phyloP scores from a whole-genome alignment of 1,140 invertebrate genomes.

The Metaphire vulgaris region DNA sequence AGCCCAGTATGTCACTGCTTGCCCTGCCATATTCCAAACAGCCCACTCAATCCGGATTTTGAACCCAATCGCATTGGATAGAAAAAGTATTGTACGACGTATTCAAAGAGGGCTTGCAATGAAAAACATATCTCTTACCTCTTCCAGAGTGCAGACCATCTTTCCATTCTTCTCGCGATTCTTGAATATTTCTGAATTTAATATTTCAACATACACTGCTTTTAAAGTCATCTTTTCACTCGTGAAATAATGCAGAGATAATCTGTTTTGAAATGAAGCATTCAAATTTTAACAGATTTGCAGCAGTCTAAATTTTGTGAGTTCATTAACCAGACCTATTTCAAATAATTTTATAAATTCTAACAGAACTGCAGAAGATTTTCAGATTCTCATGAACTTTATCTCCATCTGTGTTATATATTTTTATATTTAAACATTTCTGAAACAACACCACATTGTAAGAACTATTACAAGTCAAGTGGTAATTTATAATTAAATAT shows the following conservation, averaged over 20 bases:
- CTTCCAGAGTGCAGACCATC: constrained; percentile 14
- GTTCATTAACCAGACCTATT: constrained; percentile 1
- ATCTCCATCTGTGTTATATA: too few relatives aligned
- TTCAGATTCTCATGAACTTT: too few relatives aligned
- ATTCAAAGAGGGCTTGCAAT: too few relatives aligned
- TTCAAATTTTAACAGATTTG: neutral
- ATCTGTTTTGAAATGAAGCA: neutral
- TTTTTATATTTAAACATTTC: neutral
- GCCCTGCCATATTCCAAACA: too few relatives aligned
- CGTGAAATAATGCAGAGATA: neutral
- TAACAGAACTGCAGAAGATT: too few relatives aligned
- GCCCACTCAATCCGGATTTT: too few relatives aligned
- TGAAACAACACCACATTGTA: neutral
- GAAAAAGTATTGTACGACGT: too few relatives aligned
- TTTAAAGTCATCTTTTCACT: neutral
- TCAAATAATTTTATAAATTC: neutral
- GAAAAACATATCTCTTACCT: constrained; percentile 7
- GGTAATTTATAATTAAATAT: neutral
- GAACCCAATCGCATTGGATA: too few relatives aligned
- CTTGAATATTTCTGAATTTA: constrained; percentile 10
- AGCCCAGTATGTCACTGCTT: too few relatives aligned
- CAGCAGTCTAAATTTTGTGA: neutral
- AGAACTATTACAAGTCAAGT: neutral
- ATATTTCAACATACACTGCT: neutral
- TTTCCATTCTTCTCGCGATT: constrained; percentile 10